These are phyloP conservation scores for Fistularia tabacaria DNA, from an alignment of 2,797 vertebrate genomes.

Conservation along the genomic window DNA sequence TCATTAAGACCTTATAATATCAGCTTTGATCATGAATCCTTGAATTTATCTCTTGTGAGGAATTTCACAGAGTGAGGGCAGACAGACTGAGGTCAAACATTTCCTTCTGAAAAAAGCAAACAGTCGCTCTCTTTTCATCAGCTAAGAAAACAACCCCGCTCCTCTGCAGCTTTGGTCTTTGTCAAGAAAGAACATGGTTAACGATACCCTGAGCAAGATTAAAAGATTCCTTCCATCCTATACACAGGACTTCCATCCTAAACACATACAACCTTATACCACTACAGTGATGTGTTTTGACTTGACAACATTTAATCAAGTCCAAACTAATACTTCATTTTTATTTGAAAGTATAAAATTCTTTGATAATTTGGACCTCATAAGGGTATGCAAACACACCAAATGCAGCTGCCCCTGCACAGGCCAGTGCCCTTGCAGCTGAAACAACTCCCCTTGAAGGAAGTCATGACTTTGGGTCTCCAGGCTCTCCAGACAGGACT, in stretches of 20 bases:
- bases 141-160: conserved; percentile 45
- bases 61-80: conserved; percentile 24
- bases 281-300: not conserved
- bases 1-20: conserved; percentile 4
- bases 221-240: conserved; percentile 29
- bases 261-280: not conserved
- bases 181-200: conserved; percentile 34
- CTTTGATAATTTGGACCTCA: not conserved
- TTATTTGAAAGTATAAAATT: not conserved
- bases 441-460: conserved; percentile 67
- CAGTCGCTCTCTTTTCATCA: conserved; percentile 32
- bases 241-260: not conserved
- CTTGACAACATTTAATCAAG: not conserved
- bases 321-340: not conserved
- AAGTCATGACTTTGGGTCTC: conserved; percentile 52
- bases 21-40: conserved; percentile 11
- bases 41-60: conserved; percentile 35
- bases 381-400: conserved; percentile 4
- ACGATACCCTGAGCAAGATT: conserved; percentile 34
- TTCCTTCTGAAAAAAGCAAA: conserved; percentile 26
- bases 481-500: conserved; percentile 55
- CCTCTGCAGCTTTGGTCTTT: conserved; percentile 30
- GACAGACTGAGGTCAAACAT: conserved; percentile 25
- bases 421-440: conserved; percentile 44
- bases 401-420: conserved; percentile 15